A percentile compares a stretch with the other conserved stretches of the same genome.
These are phyloP conservation scores for Euzophera pinguis DNA, from an alignment of 2,888 invertebrate species.

Conservation along the genomic window DNA sequence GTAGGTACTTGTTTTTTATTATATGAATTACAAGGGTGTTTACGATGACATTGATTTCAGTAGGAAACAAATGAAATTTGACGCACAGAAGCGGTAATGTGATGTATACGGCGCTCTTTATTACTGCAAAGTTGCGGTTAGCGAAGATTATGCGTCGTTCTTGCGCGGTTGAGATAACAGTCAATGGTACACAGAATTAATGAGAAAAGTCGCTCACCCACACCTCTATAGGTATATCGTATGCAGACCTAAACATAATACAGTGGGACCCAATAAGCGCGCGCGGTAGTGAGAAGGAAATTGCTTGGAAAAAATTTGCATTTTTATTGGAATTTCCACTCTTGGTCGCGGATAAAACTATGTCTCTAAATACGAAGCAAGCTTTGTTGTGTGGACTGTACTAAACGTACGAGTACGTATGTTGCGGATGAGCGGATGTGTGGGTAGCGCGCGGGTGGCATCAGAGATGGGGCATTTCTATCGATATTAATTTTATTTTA, in stretches of 20 bases:
- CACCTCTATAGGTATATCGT: slow-evolving; percentile 35
- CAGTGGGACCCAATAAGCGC: slow-evolving; percentile 65
- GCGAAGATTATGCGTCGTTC: slow-evolving; percentile 44
- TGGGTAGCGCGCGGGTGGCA: slow-evolving; percentile 35
- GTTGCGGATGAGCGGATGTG: slow-evolving; percentile 28
- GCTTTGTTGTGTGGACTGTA: slow-evolving; percentile 44
- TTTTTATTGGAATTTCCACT: slow-evolving; percentile 78
- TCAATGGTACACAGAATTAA: slow-evolving; percentile 51
- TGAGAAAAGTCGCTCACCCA: slow-evolving; percentile 44
- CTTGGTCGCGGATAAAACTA: slow-evolving; percentile 69
- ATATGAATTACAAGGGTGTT: slow-evolving; percentile 23
- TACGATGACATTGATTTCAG: slow-evolving; percentile 22
- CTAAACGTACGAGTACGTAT: neutral
- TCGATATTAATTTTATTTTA: slow-evolving; percentile 29
- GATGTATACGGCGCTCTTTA: slow-evolving; percentile 36
- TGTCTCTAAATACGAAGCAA: slow-evolving; percentile 67
- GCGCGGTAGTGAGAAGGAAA: slow-evolving; percentile 63
- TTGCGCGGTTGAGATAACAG: slow-evolving; percentile 48
- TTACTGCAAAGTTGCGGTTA: slow-evolving; percentile 40
- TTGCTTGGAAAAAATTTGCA: slow-evolving; percentile 71
- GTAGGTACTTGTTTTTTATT: slow-evolving; percentile 44
- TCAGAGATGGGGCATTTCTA: slow-evolving; percentile 32
- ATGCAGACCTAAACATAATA: slow-evolving; percentile 54
- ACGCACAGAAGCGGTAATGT: slow-evolving; percentile 25
- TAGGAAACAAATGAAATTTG: slow-evolving; percentile 22